A percentile compares a stretch with the other conserved stretches of the same genome.
Conservation (phyloP, 2,888 invertebrate species). For the Ennomos erosarius region DNA sequence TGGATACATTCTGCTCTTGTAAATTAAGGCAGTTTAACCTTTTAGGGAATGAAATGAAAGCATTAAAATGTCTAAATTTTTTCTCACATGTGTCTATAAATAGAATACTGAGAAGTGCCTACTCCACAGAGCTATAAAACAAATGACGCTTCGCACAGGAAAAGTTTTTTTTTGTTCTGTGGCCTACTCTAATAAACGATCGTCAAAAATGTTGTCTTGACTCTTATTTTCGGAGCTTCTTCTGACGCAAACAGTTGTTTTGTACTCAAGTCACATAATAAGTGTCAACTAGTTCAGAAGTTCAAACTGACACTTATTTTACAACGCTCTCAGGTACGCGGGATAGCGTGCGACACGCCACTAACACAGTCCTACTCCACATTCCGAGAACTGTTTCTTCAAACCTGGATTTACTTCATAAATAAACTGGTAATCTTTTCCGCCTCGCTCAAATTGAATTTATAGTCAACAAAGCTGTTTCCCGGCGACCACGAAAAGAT, state of each 20-base stretch:
- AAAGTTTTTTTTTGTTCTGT: too few species aligned
- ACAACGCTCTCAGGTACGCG: slow-evolving; percentile 20
- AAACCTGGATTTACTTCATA: slow-evolving; percentile 45
- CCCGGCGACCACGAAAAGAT: slow-evolving; percentile 78
- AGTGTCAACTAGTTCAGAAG: background rate
- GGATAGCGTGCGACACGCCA: slow-evolving; percentile 47
- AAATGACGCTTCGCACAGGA: too few species aligned
- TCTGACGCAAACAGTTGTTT: too few species aligned
- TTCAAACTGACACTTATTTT: slow-evolving; percentile 19
- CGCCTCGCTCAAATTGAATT: slow-evolving; percentile 75
- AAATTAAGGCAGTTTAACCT: too few species aligned
- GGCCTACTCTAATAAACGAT: too few species aligned
- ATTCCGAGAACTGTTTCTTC: slow-evolving; percentile 45
- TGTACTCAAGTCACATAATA: too few species aligned
- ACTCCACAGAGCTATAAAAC: too few species aligned
- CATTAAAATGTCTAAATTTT: too few species aligned
- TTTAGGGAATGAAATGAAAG: too few species aligned
- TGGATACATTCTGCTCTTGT: too few species aligned
- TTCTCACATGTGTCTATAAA: too few species aligned
- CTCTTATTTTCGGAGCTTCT: background rate
- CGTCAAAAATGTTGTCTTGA: slow-evolving; percentile 1
- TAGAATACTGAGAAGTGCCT: too few species aligned
- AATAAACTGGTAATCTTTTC: slow-evolving; percentile 68
- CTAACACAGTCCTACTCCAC: slow-evolving; percentile 36
- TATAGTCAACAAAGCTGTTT: slow-evolving; percentile 79